Percentiles rank a stretch among this genome's conserved stretches.
Evolutionary conservation across 2,797 vertebrate genomes (phyloP).

Genomic region (Megaceryle alcyon): DNA sequence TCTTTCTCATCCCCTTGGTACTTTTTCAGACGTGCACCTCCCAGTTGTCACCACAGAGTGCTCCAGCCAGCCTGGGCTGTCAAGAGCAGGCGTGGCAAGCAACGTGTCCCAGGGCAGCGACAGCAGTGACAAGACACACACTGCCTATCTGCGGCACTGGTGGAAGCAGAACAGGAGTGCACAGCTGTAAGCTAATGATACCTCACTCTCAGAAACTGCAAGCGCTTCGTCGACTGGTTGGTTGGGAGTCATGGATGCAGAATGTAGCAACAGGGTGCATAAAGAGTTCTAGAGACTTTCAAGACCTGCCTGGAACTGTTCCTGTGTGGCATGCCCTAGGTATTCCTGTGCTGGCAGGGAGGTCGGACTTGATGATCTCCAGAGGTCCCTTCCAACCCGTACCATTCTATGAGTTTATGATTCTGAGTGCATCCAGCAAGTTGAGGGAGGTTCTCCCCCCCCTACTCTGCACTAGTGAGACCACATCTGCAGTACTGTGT

Average conservation of each 20-base stretch:
- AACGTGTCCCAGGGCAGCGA: background rate
- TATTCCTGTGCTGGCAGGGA: no score
- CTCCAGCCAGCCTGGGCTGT: background rate
- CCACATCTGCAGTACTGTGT: no score
- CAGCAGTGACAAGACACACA: background rate
- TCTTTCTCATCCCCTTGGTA: background rate
- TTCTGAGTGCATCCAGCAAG: no score
- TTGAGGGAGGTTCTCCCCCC: no score
- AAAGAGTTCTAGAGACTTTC: no score
- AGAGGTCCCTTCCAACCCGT: no score
- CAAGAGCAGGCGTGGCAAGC: background rate
- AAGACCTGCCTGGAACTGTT: no score
- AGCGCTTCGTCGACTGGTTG: background rate
- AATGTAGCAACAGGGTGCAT: background rate
- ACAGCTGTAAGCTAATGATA: conserved; percentile 63
- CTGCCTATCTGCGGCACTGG: background rate
- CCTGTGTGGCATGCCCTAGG: no score
- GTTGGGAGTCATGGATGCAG: background rate
- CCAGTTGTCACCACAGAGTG: conserved; percentile 77
- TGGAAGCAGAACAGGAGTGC: background rate
- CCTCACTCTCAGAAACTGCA: background rate
- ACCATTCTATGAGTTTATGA: no score
- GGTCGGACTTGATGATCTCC: no score
- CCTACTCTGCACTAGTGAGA: no score
- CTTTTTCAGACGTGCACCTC: conserved; percentile 77